Conservation (phyloP, 2,797 vertebrate genomes). For the Acanthurus tractus region DNA sequence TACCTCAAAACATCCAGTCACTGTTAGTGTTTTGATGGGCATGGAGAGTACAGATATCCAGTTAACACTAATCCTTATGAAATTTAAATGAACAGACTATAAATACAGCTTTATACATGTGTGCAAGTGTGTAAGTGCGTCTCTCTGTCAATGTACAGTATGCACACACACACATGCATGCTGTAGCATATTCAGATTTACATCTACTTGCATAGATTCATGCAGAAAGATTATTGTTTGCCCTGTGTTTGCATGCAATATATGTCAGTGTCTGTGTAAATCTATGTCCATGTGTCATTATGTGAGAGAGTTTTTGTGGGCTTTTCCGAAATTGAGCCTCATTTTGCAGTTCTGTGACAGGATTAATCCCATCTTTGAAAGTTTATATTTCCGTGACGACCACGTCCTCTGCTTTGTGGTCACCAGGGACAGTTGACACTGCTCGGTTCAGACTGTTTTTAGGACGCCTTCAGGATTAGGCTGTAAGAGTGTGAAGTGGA, state of each 20-base stretch:
- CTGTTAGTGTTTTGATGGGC: conserved; percentile 16
- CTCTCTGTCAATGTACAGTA: background rate
- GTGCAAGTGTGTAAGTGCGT: background rate
- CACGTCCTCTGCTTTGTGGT: conserved; percentile 47
- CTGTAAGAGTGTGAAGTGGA: conserved; percentile 57
- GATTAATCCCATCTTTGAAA: conserved; percentile 50
- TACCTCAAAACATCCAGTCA: conserved; percentile 20
- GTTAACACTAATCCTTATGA: conserved; percentile 35
- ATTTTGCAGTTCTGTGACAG: conserved; percentile 29
- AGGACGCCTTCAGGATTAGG: conserved; percentile 45
- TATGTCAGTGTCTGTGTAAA: background rate
- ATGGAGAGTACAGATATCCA: conserved; percentile 18
- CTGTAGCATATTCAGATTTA: background rate
- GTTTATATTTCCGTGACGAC: conserved; percentile 36
- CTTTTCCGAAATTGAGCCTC: conserved; percentile 8
- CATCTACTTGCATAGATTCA: background rate
- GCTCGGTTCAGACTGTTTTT: conserved; percentile 41
- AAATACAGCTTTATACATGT: conserved; percentile 6
- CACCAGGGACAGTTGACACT: conserved; percentile 30
- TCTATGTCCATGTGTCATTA: background rate
- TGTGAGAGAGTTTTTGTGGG: background rate
- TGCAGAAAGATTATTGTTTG: background rate
- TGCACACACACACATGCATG: background rate
- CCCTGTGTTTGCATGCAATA: background rate
- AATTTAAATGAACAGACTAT: conserved; percentile 20